phyloP scores from a whole-genome alignment of 1,140 invertebrate genomes.

The Kradibia gibbosae region DNA sequence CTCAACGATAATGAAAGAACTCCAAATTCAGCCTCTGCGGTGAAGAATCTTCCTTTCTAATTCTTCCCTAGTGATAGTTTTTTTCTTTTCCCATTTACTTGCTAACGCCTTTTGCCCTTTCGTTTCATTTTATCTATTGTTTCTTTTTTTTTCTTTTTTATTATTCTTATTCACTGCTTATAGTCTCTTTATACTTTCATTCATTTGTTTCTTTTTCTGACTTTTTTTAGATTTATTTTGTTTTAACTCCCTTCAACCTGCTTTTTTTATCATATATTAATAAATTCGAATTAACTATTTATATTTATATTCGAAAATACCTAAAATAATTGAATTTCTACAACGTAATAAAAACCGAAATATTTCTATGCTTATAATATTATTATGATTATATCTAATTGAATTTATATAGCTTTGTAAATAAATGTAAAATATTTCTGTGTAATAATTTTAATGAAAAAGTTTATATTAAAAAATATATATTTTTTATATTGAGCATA shows the following conservation, averaged over 20 bases:
- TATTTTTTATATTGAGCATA: too few species aligned
- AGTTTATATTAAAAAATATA: too few species aligned
- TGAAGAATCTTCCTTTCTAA: conserved; percentile 35
- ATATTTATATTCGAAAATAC: neutral
- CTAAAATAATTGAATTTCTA: neutral
- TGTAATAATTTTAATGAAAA: too few species aligned
- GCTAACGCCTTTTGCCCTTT: conserved; percentile 10
- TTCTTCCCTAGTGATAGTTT: conserved; percentile 43
- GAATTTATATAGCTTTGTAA: too few species aligned
- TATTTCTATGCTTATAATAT: neutral
- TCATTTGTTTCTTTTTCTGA: conserved; percentile 44
- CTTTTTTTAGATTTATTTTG: conserved; percentile 57
- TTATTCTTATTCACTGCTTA: conserved; percentile 23
- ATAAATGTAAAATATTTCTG: too few species aligned
- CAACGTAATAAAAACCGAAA: neutral
- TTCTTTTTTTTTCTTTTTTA: conserved; percentile 1
- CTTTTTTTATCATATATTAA: conserved; percentile 42
- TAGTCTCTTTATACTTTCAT: conserved; percentile 37
- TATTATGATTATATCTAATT: neutral
- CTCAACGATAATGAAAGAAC: conserved; percentile 62
- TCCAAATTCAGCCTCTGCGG: conserved; percentile 55
- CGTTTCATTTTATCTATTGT: conserved; percentile 13
- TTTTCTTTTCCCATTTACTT: conserved; percentile 38
- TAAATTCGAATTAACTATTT: neutral
- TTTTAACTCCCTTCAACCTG: conserved; percentile 45